Base-by-base conservation (phyloP, 2,113 vertebrate genomes). In the Mirounga angustirostris region DNA sequence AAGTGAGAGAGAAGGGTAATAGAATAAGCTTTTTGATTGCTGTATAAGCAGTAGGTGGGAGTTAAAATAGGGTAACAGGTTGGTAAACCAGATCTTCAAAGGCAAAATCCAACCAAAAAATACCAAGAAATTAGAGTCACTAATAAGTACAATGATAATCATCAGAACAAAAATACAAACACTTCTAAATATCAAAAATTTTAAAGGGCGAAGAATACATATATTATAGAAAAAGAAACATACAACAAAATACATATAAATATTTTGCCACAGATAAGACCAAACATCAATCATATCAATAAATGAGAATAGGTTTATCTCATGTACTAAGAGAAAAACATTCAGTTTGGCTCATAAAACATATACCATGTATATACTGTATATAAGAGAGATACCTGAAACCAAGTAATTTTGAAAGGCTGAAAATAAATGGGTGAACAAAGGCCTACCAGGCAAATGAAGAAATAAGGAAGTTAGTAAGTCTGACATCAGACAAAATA, bases 101-200 rank as follows among this genome's bases (percentile, higher is more conserved):
- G 43, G 22, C 21, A 91, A 93, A 96, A 76, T 40, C n/a, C 12
- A 81, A 89, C 7, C 58, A 30, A 80, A 36, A 43, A 59, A 59
- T 16, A 2, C 24, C 56, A 80, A 15, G 28, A 84, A 22, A 59
- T 63, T 50, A 74, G 30, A 76, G 14, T 9, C 63, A 79, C 61
- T 90, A 36, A 89, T 40, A 82, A 94, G 11, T 54, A 79, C 8
- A 52, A 54, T 50, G 8, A 10, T 83, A 84, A 67, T 16, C 56
- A 78, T 26, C 8, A 83, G 46, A 84, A 50, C n/a, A 93, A 88
- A 97, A 74, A 46, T 78, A 69, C 22, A 89, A 96, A 36, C 15
- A n/a, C 88, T 96, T 67, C n/a, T 65, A 80, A 91, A 28, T 61
- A 40, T 21, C 16, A 81, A 71, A 96, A 76, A 43, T 1, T 15